Evolutionary conservation across 2,888 invertebrate genomes (phyloP).

Genomic region (Cryptocheilus praepositus): DNA sequence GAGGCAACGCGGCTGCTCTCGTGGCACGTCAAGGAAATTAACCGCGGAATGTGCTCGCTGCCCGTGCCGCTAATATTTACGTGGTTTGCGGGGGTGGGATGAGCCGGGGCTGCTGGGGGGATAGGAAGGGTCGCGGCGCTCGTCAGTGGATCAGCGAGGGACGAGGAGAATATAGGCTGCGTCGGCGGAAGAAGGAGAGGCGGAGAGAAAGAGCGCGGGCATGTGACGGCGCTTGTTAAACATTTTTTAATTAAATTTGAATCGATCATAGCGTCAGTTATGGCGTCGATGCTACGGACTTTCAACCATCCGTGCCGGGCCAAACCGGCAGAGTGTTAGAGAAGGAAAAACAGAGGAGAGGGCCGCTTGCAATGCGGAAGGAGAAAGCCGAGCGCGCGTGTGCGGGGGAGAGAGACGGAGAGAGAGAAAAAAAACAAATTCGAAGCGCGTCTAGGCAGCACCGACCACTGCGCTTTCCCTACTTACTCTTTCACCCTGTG

Average conservation of each 20-base stretch:
- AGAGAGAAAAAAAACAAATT: not conserved
- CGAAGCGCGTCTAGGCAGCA: constrained; percentile 6
- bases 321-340: constrained; percentile 5
- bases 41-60: constrained; percentile 62
- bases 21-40: constrained; percentile 64
- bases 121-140: constrained; percentile 2
- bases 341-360: not conserved
- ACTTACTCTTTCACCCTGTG: constrained; percentile 54
- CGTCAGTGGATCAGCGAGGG: constrained; percentile 6
- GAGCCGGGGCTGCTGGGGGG: not conserved
- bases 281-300: constrained; percentile 13
- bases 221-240: constrained; percentile 52
- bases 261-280: constrained; percentile 48
- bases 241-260: constrained; percentile 68
- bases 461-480: constrained; percentile 45
- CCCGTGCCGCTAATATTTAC: constrained; percentile 56
- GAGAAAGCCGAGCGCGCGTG: not conserved
- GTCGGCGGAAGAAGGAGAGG: constrained; percentile 4
- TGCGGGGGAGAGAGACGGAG: not conserved
- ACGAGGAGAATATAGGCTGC: no score
- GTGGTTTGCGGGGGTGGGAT: constrained; percentile 32
- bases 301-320: not conserved
- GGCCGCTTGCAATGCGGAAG: not conserved
- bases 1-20: constrained; percentile 12
- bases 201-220: not conserved